Conservation (phyloP, 1,140 invertebrate genomes). For the Rhagoletis zephyria region DNA sequence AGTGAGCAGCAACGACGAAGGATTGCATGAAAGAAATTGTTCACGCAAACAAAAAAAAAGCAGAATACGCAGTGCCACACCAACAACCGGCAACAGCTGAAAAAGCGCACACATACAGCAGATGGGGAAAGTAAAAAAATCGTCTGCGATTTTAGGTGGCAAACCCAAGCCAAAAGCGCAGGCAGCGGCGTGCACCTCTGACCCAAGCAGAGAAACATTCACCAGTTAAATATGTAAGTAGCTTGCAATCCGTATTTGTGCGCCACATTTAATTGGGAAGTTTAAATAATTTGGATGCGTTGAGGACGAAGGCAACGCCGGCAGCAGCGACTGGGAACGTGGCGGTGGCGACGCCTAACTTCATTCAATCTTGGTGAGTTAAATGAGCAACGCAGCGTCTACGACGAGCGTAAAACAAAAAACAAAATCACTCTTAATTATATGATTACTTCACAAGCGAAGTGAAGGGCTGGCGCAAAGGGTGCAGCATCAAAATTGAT, state of each 20-base stretch:
- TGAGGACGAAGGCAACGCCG: neutral
- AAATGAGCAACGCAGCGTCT: neutral
- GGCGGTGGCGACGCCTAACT: neutral
- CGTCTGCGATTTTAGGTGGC: constrained; percentile 28
- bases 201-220: too few relatives aligned
- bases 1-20: neutral
- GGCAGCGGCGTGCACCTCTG: neutral
- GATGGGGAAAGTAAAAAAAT: neutral
- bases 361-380: neutral
- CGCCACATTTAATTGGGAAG: constrained; percentile 35
- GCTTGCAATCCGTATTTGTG: neutral
- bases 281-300: constrained; percentile 10
- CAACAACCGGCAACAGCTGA: constrained; percentile 1
- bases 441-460: neutral
- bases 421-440: neutral
- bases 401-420: neutral
- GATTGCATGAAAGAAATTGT: neutral
- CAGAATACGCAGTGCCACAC: neutral
- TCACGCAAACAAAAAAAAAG: neutral
- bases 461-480: neutral
- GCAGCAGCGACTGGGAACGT: neutral
- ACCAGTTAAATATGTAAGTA: too few relatives aligned
- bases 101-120: neutral
- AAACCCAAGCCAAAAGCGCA: neutral
- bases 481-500: neutral